These are phyloP conservation scores for Drosophila setosimentum DNA, from an alignment of 2,888 invertebrate species.

Conservation along the genomic window DNA sequence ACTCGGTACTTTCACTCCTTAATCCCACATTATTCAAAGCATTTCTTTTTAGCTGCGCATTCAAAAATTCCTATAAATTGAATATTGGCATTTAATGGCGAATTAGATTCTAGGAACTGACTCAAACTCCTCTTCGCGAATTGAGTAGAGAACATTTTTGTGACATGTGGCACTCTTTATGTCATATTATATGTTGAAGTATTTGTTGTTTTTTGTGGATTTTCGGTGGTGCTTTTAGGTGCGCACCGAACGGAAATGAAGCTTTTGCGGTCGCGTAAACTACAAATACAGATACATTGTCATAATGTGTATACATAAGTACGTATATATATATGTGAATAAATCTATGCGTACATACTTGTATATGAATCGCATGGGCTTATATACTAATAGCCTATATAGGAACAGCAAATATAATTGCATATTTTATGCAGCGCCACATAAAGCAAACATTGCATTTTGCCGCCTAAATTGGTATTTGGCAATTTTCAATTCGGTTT, in stretches of 20 bases:
- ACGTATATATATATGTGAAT: slow-evolving; percentile 3
- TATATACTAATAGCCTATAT: slow-evolving; percentile 29
- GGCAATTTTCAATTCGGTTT: slow-evolving; percentile 68
- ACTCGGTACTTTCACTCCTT: background rate
- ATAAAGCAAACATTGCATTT: slow-evolving; percentile 55
- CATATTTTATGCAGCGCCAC: slow-evolving; percentile 68
- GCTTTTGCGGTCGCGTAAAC: slow-evolving; percentile 64
- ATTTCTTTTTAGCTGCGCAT: background rate
- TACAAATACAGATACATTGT: slow-evolving; percentile 28
- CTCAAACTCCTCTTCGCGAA: slow-evolving; percentile 2
- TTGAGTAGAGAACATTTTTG: slow-evolving; percentile 50
- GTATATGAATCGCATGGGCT: slow-evolving; percentile 5
- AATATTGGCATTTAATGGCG: background rate
- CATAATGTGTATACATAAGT: background rate
- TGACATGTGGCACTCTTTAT: slow-evolving; percentile 63
- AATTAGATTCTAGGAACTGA: slow-evolving; percentile 18
- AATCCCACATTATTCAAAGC: background rate
- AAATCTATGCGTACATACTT: background rate
- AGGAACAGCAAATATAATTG: slow-evolving; percentile 59
- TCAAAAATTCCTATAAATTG: background rate
- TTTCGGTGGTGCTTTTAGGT: slow-evolving; percentile 47
- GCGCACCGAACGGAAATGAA: slow-evolving; percentile 68
- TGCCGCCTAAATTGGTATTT: slow-evolving; percentile 62
- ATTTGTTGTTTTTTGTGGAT: slow-evolving; percentile 23
- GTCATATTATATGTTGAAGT: slow-evolving; percentile 61